A percentile compares a stretch with the other conserved stretches of the same genome.
Conservation (phyloP, 2,888 invertebrate genomes). For the Erannis defoliaria region DNA sequence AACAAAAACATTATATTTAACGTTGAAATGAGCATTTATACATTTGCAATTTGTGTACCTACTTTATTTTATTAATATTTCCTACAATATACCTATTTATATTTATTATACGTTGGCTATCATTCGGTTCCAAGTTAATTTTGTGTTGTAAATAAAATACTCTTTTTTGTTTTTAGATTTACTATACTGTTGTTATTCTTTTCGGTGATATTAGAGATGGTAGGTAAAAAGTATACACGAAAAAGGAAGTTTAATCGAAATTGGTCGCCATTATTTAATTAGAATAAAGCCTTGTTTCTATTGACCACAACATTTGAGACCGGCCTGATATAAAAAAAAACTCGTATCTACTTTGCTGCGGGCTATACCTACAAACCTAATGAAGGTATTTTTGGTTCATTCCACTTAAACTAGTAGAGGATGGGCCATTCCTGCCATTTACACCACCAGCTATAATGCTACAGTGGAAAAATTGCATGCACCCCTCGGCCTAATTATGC, state of each 20-base stretch:
- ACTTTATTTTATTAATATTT: conserved; percentile 62
- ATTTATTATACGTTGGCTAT: conserved; percentile 51
- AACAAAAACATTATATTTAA: conserved; percentile 66
- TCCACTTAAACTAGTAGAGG: too few species aligned
- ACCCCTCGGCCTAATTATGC: too few species aligned
- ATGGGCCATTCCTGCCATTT: too few species aligned
- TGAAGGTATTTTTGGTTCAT: too few species aligned
- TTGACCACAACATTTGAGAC: too few species aligned
- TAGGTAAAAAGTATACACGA: conserved; percentile 21
- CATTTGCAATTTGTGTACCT: conserved; percentile 70
- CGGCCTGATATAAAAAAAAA: too few species aligned
- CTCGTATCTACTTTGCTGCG: too few species aligned
- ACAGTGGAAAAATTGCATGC: too few species aligned
- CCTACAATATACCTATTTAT: conserved; percentile 67
- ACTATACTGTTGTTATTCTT: conserved; percentile 58
- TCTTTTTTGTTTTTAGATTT: conserved; percentile 41
- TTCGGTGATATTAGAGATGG: conserved; percentile 64
- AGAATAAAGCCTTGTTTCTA: too few species aligned
- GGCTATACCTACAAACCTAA: too few species aligned
- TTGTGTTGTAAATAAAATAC: conserved; percentile 44
- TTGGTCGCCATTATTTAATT: too few species aligned
- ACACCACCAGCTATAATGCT: neutral
- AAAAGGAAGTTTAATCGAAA: neutral
- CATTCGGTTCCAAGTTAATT: conserved; percentile 45
- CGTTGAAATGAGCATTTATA: conserved; percentile 83